phyloP scores from a whole-genome alignment of 2,888 invertebrate genomes.

The Ptychoptera albimana region DNA sequence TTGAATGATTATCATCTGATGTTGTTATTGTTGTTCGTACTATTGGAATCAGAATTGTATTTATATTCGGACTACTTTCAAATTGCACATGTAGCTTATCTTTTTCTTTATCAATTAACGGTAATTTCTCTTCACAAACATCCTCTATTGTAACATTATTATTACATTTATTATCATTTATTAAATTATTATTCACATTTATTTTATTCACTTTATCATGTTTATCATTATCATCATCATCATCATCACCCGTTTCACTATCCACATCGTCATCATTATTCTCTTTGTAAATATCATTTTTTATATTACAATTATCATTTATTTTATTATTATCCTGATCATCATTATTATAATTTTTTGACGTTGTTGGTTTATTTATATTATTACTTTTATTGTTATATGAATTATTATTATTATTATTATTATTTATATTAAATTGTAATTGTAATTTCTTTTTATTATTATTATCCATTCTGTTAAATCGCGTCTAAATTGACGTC shows the following conservation, averaged over 20 bases:
- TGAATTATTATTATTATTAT: background rate
- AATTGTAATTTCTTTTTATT: background rate
- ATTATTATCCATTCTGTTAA: constrained; percentile 28
- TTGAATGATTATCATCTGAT: constrained; percentile 1
- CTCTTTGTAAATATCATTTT: background rate
- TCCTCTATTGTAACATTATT: constrained; percentile 10
- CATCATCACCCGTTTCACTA: constrained; percentile 2
- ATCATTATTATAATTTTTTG: constrained; percentile 1
- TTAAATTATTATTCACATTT: constrained; percentile 3
- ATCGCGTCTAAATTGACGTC: constrained; percentile 29
- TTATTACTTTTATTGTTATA: background rate
- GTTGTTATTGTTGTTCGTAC: background rate
- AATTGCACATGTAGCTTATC: constrained; percentile 2
- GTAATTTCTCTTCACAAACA: constrained; percentile 1
- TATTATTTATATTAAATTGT: constrained; percentile 2
- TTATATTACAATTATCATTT: background rate
- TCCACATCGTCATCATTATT: background rate
- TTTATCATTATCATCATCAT: constrained; percentile 5
- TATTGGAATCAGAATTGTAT: background rate
- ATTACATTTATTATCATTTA: constrained; percentile 9
- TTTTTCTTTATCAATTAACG: constrained; percentile 1
- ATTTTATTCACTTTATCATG: constrained; percentile 4
- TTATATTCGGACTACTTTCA: background rate
- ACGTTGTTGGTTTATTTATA: background rate
- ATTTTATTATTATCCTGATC: background rate